Base-by-base conservation (phyloP, 2,797 vertebrate species). In the Sparus aurata region DNA sequence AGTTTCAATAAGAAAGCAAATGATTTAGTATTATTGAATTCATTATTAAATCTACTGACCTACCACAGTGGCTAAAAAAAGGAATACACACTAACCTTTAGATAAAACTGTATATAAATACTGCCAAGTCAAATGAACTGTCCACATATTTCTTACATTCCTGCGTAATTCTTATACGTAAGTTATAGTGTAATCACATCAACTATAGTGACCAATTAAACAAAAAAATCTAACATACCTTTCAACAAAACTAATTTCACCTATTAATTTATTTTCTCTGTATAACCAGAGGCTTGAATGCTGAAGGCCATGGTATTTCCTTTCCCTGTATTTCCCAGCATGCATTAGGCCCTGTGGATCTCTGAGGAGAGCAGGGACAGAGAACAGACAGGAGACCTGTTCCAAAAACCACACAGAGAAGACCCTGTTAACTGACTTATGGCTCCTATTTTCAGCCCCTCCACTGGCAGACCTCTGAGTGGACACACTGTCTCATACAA, bases 371-470 rank as follows among this genome's bases (percentile, higher is more conserved):
- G 79, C 63, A 45, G 82, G 85, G 87, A 92, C 88, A 91, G 85
- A 91, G 89, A 93, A 95, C 93, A 95, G 92, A 93, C 84, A 78
- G 76, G 76, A 84, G 82, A 88, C 75, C 92, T 93, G 93, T 93
- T 94, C 92, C 89, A 92, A 85, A 89, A 87, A 57, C 80, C 76
- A 77, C 90, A 94, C 90, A 95, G 91, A 87, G 87, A 93, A 80
- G 85, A 94, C 83, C 85, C 92, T 91, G 91, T 94, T 87, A 75
- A 80, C 70, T 57, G 79, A 79, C 82, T 91, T 74, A 80, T 79
- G 79, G 71, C 76, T 85, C 83, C 82, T 87, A 90, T 91, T 87
- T 92, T 85, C 73, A 85, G 86, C 81, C 50, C 22, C 65, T 88
- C 80, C 73, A 74, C 75, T 45, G 43, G 66, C 76, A 66, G n/a